Percentiles rank a stretch among this genome's conserved stretches.
Evolutionary conservation across 2,797 vertebrate genomes (phyloP).

Genomic region (Sarcophilus harrisii): DNA sequence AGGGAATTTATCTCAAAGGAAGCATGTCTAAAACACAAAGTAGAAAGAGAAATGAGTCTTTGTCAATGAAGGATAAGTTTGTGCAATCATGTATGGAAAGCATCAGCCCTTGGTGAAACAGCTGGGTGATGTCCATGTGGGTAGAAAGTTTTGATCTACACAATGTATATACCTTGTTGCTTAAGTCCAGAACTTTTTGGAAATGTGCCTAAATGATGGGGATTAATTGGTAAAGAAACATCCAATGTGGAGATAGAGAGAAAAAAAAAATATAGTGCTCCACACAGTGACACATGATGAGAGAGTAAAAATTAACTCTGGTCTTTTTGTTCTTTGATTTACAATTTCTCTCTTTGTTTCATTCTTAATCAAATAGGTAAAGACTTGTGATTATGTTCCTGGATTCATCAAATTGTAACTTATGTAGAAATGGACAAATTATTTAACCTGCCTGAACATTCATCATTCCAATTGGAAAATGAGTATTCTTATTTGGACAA

Average conservation of each 20-base stretch:
- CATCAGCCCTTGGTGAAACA: neutral
- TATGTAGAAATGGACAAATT: neutral
- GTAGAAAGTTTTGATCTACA: neutral
- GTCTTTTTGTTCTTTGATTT: neutral
- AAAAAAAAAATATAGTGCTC: neutral
- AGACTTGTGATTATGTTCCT: neutral
- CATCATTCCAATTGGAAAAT: neutral
- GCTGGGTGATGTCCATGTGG: neutral
- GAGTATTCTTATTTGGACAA: neutral
- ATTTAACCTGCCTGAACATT: neutral
- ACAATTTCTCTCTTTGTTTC: neutral
- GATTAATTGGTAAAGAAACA: neutral
- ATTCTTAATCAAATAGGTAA: neutral
- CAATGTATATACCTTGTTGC: neutral
- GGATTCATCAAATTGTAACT: neutral
- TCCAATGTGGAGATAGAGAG: neutral
- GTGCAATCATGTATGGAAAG: neutral
- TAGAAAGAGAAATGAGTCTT: neutral
- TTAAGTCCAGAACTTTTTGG: neutral
- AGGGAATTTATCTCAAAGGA: neutral
- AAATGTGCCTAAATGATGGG: neutral
- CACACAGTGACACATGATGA: neutral
- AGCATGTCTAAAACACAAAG: neutral
- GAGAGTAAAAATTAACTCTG: neutral
- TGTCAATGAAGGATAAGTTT: neutral